Conservation (phyloP, 2,113 vertebrate species). For the Gymnogyps californianus region DNA sequence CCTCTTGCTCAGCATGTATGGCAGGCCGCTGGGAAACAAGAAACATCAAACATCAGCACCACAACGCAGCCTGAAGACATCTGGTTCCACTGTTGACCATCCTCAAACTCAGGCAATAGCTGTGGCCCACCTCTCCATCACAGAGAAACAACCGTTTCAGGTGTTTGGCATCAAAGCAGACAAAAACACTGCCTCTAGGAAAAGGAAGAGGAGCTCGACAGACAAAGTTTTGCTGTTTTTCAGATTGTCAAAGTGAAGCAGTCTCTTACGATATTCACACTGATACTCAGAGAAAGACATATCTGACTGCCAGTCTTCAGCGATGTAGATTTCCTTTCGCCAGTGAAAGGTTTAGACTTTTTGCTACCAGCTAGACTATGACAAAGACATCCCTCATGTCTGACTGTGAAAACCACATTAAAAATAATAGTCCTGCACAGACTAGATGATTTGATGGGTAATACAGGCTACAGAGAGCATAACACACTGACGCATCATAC, state of each 20-base stretch:
- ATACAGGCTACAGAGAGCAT: neutral
- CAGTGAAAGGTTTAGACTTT: neutral
- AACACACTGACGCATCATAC: neutral
- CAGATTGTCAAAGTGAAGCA: neutral
- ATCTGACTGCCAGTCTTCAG: neutral
- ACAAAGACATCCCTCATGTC: neutral
- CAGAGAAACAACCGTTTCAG: neutral
- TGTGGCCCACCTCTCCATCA: neutral
- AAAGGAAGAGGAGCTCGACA: neutral
- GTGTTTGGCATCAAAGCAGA: neutral
- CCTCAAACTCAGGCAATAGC: neutral
- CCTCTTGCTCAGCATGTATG: neutral
- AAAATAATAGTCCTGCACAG: neutral
- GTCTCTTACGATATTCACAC: neutral
- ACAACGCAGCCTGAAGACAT: accelerated
- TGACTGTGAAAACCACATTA: neutral
- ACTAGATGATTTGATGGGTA: neutral
- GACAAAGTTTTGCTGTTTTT: neutral
- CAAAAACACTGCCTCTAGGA: neutral
- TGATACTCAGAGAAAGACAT: neutral
- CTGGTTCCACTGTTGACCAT: neutral
- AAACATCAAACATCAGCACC: neutral
- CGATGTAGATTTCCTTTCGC: neutral
- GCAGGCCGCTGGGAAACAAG: neutral
- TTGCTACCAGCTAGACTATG: neutral